These are phyloP conservation scores for Polietes domitor DNA, from an alignment of 2,888 invertebrate species.

Conservation along the genomic window DNA sequence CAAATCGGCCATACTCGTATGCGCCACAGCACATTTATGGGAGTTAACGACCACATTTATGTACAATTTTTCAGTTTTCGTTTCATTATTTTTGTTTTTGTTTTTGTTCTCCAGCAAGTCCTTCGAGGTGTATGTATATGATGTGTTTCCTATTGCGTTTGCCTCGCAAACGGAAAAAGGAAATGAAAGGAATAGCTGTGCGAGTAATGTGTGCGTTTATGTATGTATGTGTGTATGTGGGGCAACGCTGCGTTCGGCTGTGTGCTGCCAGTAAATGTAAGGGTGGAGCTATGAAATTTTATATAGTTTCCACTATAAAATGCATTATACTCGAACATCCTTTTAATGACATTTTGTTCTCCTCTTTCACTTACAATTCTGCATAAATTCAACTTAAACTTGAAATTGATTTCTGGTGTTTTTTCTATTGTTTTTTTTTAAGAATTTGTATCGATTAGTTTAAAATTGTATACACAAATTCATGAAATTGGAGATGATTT, in stretches of 20 bases:
- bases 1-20: slow-evolving; percentile 52
- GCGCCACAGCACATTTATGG: slow-evolving; percentile 63
- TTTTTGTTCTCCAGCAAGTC: slow-evolving; percentile 38
- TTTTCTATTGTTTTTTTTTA: too few species aligned
- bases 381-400: slow-evolving; percentile 47
- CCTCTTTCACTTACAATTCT: slow-evolving; percentile 8
- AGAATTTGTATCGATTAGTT: too few species aligned
- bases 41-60: slow-evolving; percentile 65
- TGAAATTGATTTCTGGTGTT: slow-evolving; percentile 34
- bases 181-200: slow-evolving; percentile 53
- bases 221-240: slow-evolving; percentile 16
- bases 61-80: slow-evolving; percentile 51
- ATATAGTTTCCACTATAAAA: slow-evolving; percentile 21
- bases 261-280: slow-evolving; percentile 36
- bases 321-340: slow-evolving; percentile 29
- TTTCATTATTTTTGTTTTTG: neutral
- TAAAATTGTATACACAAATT: too few species aligned
- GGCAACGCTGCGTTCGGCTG: slow-evolving; percentile 10
- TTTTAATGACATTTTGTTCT: slow-evolving; percentile 32
- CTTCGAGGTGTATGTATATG: neutral
- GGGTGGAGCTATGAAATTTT: slow-evolving; percentile 62
- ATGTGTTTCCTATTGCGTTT: slow-evolving; percentile 26
- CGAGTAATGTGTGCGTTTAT: slow-evolving; percentile 8
- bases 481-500: too few species aligned
- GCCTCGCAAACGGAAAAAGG: slow-evolving; percentile 58